phyloP scores from a whole-genome alignment of 2,888 invertebrate species.

The Drosophila ezoana region DNA sequence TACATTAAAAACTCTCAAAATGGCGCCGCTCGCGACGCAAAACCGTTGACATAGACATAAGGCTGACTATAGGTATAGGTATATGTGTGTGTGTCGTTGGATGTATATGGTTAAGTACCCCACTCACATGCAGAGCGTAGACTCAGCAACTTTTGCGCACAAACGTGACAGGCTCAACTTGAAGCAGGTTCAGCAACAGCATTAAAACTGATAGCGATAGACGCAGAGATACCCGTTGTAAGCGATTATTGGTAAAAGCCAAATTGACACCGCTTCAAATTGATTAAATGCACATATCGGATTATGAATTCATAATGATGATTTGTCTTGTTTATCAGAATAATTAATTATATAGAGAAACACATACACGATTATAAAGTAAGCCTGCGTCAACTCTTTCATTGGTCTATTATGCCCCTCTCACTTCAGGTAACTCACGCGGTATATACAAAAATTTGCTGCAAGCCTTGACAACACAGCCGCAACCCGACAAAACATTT shows the following conservation, averaged over 20 bases:
- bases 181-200: slow-evolving; percentile 8
- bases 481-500: not conserved
- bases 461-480: slow-evolving; percentile 14
- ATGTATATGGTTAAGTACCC: slow-evolving; percentile 16
- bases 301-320: too few relatives aligned
- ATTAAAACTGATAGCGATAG: not conserved
- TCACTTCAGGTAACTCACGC: not conserved
- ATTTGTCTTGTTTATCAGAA: too few relatives aligned
- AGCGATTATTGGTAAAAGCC: not conserved
- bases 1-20: slow-evolving; percentile 53
- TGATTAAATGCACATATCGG: not conserved
- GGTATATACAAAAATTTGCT: slow-evolving; percentile 36
- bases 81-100: slow-evolving; percentile 15
- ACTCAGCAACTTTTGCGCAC: slow-evolving; percentile 46
- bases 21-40: slow-evolving; percentile 39
- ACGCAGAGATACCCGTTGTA: slow-evolving; percentile 1
- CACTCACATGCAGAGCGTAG: slow-evolving; percentile 16
- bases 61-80: slow-evolving; percentile 21
- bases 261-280: not conserved
- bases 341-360: too few relatives aligned
- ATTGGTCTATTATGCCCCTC: not conserved
- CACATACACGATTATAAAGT: too few relatives aligned
- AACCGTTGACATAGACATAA: slow-evolving; percentile 62
- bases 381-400: not conserved
- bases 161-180: slow-evolving; percentile 51